These are phyloP conservation scores for Drosophila eohydei DNA, from an alignment of 2,888 invertebrate genomes.

Conservation along the genomic window DNA sequence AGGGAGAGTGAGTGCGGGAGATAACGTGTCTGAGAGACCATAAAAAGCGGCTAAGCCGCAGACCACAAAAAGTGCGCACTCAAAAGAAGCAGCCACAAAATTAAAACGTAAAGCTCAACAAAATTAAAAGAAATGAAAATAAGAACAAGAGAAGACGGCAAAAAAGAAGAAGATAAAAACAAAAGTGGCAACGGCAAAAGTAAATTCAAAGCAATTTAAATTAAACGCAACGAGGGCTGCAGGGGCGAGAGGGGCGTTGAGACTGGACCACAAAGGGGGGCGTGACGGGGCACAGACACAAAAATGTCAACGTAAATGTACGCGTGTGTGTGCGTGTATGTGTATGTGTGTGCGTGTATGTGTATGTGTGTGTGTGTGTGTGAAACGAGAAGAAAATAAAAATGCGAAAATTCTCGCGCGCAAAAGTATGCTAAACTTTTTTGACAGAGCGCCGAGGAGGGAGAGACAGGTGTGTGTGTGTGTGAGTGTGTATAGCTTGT, in stretches of 20 bases:
- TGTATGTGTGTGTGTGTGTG: constrained; percentile 45
- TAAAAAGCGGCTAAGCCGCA: constrained; percentile 41
- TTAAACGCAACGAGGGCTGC: constrained; percentile 56
- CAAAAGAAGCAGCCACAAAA: constrained; percentile 45
- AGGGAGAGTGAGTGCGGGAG: constrained; percentile 13
- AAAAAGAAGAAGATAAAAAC: constrained; percentile 4
- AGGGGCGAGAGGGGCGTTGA: constrained; percentile 35
- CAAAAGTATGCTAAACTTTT: constrained; percentile 58
- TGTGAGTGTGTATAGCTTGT: constrained; percentile 38
- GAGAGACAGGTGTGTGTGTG: constrained; percentile 11
- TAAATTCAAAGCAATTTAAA: constrained; percentile 67
- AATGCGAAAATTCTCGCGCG: constrained; percentile 52
- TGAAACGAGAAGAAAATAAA: constrained; percentile 24
- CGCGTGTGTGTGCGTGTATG: constrained; percentile 40
- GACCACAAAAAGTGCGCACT: constrained; percentile 33
- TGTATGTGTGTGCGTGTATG: constrained; percentile 43
- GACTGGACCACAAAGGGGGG: not conserved
- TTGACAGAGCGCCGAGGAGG: constrained; percentile 7
- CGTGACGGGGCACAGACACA: constrained; percentile 23
- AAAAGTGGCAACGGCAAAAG: constrained; percentile 28
- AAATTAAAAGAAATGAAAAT: constrained; percentile 18
- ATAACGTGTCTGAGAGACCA: constrained; percentile 10
- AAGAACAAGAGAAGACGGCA: constrained; percentile 13
- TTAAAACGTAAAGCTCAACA: constrained; percentile 38
- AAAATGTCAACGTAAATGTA: constrained; percentile 50